A percentile compares a stretch with the other conserved stretches of the same genome.
phyloP scores from a whole-genome alignment of 2,113 vertebrate species.

The Arizona elegans region DNA sequence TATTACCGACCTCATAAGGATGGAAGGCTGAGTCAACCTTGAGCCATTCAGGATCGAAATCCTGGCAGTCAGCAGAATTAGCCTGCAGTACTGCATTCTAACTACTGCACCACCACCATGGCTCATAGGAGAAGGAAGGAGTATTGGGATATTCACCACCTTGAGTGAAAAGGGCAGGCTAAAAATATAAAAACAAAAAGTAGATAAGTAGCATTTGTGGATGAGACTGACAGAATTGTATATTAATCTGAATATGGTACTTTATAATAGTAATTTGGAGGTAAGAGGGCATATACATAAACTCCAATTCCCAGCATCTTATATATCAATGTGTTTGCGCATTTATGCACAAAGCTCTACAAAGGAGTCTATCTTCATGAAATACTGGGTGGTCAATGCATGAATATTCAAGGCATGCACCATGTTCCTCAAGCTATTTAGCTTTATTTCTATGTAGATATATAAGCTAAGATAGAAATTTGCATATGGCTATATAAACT shows the following conservation, averaged over 20 bases:
- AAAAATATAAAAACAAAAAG: neutral
- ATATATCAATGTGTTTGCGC: neutral
- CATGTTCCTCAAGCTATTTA: neutral
- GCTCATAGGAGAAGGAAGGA: neutral
- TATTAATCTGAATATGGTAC: neutral
- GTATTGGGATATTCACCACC: neutral
- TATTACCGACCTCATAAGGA: neutral
- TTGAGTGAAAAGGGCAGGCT: neutral
- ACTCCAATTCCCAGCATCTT: neutral
- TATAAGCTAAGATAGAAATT: neutral
- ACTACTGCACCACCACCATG: neutral
- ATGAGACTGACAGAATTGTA: neutral
- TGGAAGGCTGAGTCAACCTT: neutral
- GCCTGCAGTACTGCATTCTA: neutral
- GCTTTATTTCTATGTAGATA: neutral
- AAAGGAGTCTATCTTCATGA: neutral
- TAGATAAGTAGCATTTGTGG: neutral
- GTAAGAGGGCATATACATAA: neutral
- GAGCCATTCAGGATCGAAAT: neutral
- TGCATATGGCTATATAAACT: neutral
- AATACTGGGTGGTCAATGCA: neutral
- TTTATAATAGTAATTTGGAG: neutral
- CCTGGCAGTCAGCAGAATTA: neutral
- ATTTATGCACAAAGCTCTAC: neutral
- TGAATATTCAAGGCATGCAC: neutral